A percentile compares a stretch with the other conserved stretches of the same genome.
phyloP scores from a whole-genome alignment of 2,888 invertebrate genomes.

The Hemaris fuciformis region DNA sequence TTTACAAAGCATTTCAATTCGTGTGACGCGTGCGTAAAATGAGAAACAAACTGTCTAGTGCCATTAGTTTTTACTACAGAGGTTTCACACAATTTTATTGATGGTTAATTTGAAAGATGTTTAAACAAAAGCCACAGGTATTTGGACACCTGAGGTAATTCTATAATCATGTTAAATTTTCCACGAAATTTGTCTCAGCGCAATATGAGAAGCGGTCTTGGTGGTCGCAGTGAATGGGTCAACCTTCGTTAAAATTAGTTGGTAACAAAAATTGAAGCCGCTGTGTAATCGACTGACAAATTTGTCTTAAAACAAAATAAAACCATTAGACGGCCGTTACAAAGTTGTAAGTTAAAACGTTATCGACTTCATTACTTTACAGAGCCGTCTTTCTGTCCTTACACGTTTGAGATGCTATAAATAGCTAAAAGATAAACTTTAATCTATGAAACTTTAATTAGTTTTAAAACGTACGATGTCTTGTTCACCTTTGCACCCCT shows the following conservation, averaged over 20 bases:
- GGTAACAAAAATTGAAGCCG: background rate
- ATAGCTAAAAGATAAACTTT: background rate
- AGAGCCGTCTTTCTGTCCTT: background rate
- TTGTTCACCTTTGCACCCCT: background rate
- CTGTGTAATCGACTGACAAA: constrained; percentile 10
- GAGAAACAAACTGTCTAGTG: constrained; percentile 35
- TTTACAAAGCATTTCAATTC: constrained; percentile 27
- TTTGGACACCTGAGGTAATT: constrained; percentile 62
- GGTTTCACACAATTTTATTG: constrained; percentile 25
- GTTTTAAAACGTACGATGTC: background rate
- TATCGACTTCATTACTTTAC: background rate
- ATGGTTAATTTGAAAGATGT: constrained; percentile 11
- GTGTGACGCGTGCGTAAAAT: constrained; percentile 56
- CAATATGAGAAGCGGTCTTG: constrained; percentile 63
- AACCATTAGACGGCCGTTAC: background rate
- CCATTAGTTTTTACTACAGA: constrained; percentile 24
- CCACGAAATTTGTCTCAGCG: constrained; percentile 57
- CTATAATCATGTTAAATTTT: constrained; percentile 61
- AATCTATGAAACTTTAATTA: background rate
- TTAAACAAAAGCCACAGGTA: constrained; percentile 41
- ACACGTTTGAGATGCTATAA: background rate
- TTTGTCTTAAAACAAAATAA: background rate
- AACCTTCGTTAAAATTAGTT: constrained; percentile 6
- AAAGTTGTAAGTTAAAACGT: background rate
- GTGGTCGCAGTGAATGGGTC: constrained; percentile 57